Base-by-base conservation (phyloP, 2,113 vertebrate species). In the Elanus axillaris region DNA sequence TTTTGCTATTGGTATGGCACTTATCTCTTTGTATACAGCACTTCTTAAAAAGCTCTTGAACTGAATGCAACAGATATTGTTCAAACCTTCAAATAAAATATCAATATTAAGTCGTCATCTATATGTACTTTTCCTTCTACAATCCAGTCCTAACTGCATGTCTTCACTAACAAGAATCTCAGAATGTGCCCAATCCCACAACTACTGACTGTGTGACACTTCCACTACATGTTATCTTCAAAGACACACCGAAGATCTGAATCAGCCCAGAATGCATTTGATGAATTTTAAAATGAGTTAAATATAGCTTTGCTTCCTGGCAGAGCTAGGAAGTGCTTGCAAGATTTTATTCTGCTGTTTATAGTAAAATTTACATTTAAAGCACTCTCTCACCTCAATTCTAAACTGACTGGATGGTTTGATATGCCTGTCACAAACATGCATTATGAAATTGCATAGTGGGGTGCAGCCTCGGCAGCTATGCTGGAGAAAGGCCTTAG, bases 241-340 rank as follows among this genome's bases (percentile, higher is more conserved):
- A 95, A 96, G 86, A 88, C 83, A 91, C 60, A 72, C 56, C 13
- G 18, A 91, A 95, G 92, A 96, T 93, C 86, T 84, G 87, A 92
- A 95, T 86, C 86, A 92, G 75, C 58, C 53, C 64, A 91, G 79
- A 94, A 90, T 32, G 47, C 50, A 77, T 90, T 90, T 90, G 95
- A 94, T 94, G 93, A 95, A 96, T 97, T 97, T 96, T 91, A 94
- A 96, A 97, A 94, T 31, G 63, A 94, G 88, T 91, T 96, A 97
- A 97, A 97, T 91, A 97, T 79, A 95, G 79, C 59, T 88, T 66
- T 82, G 59, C 53, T 95, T 95, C 78, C 94, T 91, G 90, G 80
- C 80, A 96, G 76, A 86, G 86, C 55, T 83, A 85, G 90, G 80
- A 93, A 96, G 63, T 55, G 78, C 66, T 90, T 79, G 80, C 82